Percentiles rank a stretch among this genome's conserved stretches.
Conservation (phyloP, 2,797 vertebrate species). For the Borostomias antarcticus region DNA sequence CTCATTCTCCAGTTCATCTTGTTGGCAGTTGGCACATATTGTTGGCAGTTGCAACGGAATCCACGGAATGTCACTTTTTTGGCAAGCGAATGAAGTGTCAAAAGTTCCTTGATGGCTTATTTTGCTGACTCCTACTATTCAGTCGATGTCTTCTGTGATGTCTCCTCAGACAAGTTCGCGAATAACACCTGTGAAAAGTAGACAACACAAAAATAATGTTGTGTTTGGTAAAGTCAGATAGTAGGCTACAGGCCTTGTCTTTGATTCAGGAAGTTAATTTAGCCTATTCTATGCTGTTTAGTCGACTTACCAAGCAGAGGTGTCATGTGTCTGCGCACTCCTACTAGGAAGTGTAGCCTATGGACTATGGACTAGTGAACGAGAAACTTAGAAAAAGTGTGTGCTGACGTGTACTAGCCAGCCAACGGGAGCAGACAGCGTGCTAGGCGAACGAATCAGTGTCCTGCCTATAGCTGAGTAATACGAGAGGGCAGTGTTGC, state of each 20-base stretch:
- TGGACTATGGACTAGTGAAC: constrained; percentile 26
- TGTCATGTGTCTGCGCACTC: constrained; percentile 48
- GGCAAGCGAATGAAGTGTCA: neutral
- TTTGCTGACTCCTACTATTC: neutral
- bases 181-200: constrained; percentile 24
- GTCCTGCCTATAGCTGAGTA: constrained; percentile 34
- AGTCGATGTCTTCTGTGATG: neutral
- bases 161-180: neutral
- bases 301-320: constrained; percentile 50
- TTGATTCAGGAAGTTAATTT: neutral
- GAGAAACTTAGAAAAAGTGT: constrained; percentile 42
- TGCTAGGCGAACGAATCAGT: constrained; percentile 53
- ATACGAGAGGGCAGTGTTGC: constrained; percentile 41
- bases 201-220: constrained; percentile 6
- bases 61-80: neutral
- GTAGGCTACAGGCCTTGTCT: neutral
- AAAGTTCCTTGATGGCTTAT: neutral
- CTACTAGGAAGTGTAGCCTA: constrained; percentile 64
- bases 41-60: neutral
- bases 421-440: constrained; percentile 52
- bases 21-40: no score
- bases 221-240: neutral
- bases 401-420: constrained; percentile 78
- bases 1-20: constrained; percentile 24
- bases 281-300: neutral